phyloP scores from a whole-genome alignment of 1,140 invertebrate species.

The Aleiodes sp. region DNA sequence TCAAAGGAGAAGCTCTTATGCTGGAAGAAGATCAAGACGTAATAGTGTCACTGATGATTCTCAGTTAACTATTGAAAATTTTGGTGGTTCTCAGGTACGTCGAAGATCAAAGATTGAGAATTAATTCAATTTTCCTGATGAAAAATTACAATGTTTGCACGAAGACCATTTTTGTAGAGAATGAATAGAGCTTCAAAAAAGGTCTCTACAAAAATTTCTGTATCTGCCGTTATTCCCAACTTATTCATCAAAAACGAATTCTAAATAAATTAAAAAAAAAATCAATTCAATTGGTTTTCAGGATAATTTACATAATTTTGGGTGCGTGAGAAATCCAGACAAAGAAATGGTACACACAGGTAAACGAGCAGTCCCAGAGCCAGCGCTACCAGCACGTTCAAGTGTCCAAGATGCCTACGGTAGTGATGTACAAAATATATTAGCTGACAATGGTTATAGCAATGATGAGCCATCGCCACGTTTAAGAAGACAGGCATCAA shows the following conservation, averaged over 20 bases:
- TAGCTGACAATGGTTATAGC: conserved; percentile 73
- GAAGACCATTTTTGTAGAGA: too few species aligned
- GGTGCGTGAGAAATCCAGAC: conserved; percentile 74
- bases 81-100: conserved; percentile 82
- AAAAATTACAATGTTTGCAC: too few species aligned
- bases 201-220: too few species aligned
- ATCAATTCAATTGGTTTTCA: conserved; percentile 50
- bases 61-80: conserved; percentile 90
- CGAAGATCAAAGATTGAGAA: conserved; percentile 1
- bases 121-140: too few species aligned
- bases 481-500: conserved; percentile 67
- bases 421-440: conserved; percentile 67
- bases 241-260: too few species aligned
- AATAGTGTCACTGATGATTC: conserved; percentile 89
- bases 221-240: too few species aligned
- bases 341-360: conserved; percentile 75
- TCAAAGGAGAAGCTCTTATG: conserved; percentile 75
- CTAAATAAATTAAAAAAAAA: conserved; percentile 20
- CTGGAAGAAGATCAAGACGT: conserved; percentile 81
- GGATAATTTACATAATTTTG: conserved; percentile 73
- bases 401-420: conserved; percentile 80
- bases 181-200: too few species aligned
- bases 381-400: conserved; percentile 72
- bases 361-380: conserved; percentile 66
- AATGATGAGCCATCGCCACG: conserved; percentile 64